Evolutionary conservation across 2,888 invertebrate genomes (phyloP), one percentile per base, ranked within the genome.

Genomic region (Ypsolopha scabrella): DNA sequence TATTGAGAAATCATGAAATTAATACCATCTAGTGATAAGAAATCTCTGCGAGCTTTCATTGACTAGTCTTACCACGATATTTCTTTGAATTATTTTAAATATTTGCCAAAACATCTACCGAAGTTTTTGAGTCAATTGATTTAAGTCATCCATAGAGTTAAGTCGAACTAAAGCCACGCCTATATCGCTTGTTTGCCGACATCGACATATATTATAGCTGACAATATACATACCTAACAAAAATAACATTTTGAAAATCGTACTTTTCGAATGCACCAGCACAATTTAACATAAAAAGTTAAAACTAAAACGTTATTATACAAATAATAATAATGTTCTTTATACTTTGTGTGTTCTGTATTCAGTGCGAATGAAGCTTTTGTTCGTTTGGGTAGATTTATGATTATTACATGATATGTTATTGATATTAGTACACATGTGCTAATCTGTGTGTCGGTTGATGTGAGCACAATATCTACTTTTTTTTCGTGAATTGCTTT

Each of bases 101-200:
- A 65, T 56, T 72, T 69, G 70, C 73, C 77, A 76, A 78, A 70
- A 65, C 65, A 62, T 67, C 64, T 61, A 66, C 67, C 66, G 63
- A 71, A 68, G 62, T 63, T 71, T 77, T 74, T 67, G 67, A 76
- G 83, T 85, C 83, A 85, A 85, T 85, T 85, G 85, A 75, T 79
- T 85, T 80, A 83, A 82, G 85, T 83, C 83, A 85, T 81, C 74
- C 70, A 76, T 82, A 83, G 76, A 55, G 58, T 62, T 80, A 83
- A 78, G 80, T 72, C 58, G 71, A 70, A 65, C 60, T 65, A 63
- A 55, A 58, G 62, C 56, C 59, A 62, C 69, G 68, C 65, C 66
- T 66, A 60, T 59, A 67, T 64, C 69, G 52, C 49, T 49, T 45
- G 1, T 41, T 78, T 73, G 80, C 80, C 71, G 76, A 77, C 67